phyloP scores from a whole-genome alignment of 1,140 invertebrate genomes.

The Ephestia elutella region DNA sequence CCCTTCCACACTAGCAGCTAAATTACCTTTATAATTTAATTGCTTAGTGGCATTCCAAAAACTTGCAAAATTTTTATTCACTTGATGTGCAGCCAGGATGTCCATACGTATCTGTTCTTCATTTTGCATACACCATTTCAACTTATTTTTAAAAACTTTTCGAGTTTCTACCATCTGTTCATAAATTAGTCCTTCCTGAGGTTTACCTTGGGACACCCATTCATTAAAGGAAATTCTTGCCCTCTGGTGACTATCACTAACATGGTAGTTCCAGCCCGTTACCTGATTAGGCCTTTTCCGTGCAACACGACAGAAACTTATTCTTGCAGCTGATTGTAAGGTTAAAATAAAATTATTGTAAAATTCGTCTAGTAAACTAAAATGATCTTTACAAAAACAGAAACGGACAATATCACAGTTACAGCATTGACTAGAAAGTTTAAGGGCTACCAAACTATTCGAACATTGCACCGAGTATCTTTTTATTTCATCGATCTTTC shows the following conservation, averaged over 20 bases:
- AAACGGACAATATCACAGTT: too few relatives aligned
- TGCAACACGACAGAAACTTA: not conserved
- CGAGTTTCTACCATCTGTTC: conserved; percentile 9
- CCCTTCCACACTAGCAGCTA: conserved; percentile 8
- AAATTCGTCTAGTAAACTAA: too few relatives aligned
- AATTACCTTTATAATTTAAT: conserved; percentile 8
- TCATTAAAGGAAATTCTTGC: conserved; percentile 11
- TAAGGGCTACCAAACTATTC: too few relatives aligned
- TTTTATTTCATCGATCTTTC: too few relatives aligned
- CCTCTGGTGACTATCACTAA: conserved; percentile 11
- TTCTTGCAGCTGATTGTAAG: not conserved
- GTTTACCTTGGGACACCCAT: conserved; percentile 12
- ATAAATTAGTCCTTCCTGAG: not conserved
- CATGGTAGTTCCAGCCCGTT: not conserved
- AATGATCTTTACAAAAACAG: too few relatives aligned
- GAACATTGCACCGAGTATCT: too few relatives aligned
- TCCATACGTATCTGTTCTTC: not conserved
- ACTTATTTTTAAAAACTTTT: conserved; percentile 8
- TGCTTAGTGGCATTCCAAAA: conserved; percentile 22
- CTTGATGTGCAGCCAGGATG: conserved; percentile 10
- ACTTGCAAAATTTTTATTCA: not conserved
- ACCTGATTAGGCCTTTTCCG: not conserved
- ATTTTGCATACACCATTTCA: conserved; percentile 16
- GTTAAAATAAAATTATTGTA: not conserved
- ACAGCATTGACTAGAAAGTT: too few relatives aligned